Evolutionary conservation across 2,113 vertebrate species (phyloP), one percentile per base, ranked within the genome.

Genomic region (Anarrhichthys ocellatus): DNA sequence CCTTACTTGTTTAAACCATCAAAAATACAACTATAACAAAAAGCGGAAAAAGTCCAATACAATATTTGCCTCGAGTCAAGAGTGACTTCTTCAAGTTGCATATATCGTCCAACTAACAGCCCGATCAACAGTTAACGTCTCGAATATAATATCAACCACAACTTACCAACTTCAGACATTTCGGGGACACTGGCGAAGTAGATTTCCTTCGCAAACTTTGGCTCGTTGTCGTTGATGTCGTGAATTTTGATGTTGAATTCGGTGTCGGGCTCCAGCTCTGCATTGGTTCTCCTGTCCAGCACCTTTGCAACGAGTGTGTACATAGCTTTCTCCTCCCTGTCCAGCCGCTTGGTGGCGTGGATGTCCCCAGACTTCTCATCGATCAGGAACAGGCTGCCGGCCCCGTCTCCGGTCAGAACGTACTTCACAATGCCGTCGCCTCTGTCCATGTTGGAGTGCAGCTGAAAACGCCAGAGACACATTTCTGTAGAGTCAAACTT

Each of bases 161-260:
- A 97, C 97, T 94, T 93, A 99, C 98, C 98, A 9, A 99, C 96
- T 94, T 95, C 95, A 66, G 98, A 98, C 97, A 99, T 99, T 94
- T 99, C 98, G 4, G 98, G 96, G 79, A 99, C 96, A 36, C 92
- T 97, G 82, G 97, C 97, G 1, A 93, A 95, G 82, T 97, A 99
- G 66, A 96, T 88, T 3, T 98, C 96, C 94, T 96, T 97, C 8
- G 93, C 93, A 85, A 99, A 99, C 92, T 96, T 98, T 58, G 98
- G 98, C 70, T 95, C 98, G 32, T 99, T 99, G 93, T 99, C 98
- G 80, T 99, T 99, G 90, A 99, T 99, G 91, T 99, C 98, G 1
- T 99, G 98, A 67, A 99, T 99, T 92, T 99, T 99, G 90, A 99
- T 99, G 82, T 99, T 96, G 79, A 99, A 99, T 85, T 99, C 97